Percentiles rank a stretch among this genome's conserved stretches.
Conservation (phyloP, 2,113 vertebrate species). For the Alethe diademata region DNA sequence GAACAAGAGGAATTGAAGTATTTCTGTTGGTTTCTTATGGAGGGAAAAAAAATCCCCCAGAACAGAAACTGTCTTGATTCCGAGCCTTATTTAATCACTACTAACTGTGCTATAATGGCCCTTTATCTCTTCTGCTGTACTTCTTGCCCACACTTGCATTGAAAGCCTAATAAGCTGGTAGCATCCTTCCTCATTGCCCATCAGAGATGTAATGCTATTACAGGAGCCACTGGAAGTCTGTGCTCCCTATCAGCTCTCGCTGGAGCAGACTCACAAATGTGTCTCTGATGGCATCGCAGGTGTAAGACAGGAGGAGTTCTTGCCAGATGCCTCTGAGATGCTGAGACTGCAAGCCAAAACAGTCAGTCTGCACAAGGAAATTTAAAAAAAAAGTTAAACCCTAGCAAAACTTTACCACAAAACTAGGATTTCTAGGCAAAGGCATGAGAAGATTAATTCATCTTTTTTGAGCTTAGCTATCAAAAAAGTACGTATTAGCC, state of each 20-base stretch:
- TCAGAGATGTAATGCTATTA: background rate
- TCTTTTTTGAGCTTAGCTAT: background rate
- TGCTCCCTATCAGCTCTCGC: background rate
- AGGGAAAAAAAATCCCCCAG: background rate
- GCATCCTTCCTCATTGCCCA: background rate
- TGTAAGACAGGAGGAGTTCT: background rate
- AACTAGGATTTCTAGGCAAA: background rate
- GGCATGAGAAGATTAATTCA: background rate
- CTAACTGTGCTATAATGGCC: background rate
- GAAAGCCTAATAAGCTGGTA: background rate
- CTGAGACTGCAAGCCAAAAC: background rate
- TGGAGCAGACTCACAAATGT: background rate
- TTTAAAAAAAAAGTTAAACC: too few species aligned
- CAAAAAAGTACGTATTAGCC: background rate
- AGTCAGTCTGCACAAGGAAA: background rate
- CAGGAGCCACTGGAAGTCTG: background rate
- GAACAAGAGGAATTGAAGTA: background rate
- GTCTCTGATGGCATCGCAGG: background rate
- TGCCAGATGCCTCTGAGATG: background rate
- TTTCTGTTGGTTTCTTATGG: background rate
- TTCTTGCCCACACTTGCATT: background rate
- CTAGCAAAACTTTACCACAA: background rate
- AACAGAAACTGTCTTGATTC: background rate
- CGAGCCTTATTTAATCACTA: background rate
- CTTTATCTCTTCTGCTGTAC: background rate